Evolutionary conservation across 1,140 invertebrate species (phyloP), one percentile per base, ranked within the genome.

Genomic region (Archegozetes longisetosus): DNA sequence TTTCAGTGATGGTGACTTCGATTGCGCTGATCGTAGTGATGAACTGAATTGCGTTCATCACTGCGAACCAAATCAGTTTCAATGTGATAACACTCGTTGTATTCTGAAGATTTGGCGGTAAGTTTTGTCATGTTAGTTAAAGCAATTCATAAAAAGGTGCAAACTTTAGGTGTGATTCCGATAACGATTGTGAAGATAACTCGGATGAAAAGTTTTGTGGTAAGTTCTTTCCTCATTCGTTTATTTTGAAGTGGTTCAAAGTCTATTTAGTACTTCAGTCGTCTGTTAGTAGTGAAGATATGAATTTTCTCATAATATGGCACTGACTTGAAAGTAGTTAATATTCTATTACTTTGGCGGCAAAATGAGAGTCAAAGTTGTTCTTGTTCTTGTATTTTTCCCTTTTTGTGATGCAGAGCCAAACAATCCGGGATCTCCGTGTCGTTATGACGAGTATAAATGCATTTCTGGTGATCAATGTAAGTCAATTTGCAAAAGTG

Each of bases 21-120:
- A 92, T 68, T 96, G 91, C 69, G 74, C 77, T 13, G 92, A 95
- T 72, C 80, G 72, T 3, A 74, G 70, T 23, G 79, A 80, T 68
- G 79, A 80, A 68, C 61, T 66, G 26, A 69, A 70, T 50, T 80
- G 78, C 60, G 63, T 66, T 26, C 46, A 63, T 66, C 46, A 64
- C 29, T 97, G 91, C 70, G 86, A 96, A 70, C 92, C 93, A 0
- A 95, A 96, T 70, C 84, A 97, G 72, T 93, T 86, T 73, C 78
- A 83, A 55, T 96, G 92, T 71, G 74, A 74, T 47, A 95, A 92
- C 70, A 82, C 82, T 53, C 82, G 84, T 62, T 98, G 95, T 71
- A 80, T 97, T 3, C 79, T 85, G 22, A 94, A 93, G 69, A 81
- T 86, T 4, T 97, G 92, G 90, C 73, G 82, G 24, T 55, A 40